phyloP scores from a whole-genome alignment of 2,888 invertebrate species.

The Troides aeacus region DNA sequence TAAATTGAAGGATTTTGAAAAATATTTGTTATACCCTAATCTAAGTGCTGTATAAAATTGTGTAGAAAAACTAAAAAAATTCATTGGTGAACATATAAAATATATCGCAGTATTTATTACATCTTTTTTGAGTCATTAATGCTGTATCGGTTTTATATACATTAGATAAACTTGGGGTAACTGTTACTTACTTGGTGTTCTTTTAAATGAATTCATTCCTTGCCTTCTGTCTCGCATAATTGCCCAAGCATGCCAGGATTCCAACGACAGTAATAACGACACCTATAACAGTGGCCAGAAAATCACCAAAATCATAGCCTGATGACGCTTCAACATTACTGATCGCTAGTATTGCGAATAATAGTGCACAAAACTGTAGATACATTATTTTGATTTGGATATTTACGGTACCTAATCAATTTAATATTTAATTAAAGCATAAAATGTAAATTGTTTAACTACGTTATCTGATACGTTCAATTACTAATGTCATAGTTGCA shows the following conservation, averaged over 20 bases:
- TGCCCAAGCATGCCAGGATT: conserved; percentile 84
- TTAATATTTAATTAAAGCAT: too few species aligned
- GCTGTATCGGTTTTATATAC: background rate
- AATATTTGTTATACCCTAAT: too few species aligned
- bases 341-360: conserved; percentile 61
- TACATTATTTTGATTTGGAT: conserved; percentile 49
- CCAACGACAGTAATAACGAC: conserved; percentile 80
- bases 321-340: conserved; percentile 73
- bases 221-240: conserved; percentile 83
- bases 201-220: conserved; percentile 72
- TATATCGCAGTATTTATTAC: too few species aligned
- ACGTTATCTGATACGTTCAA: too few species aligned
- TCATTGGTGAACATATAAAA: too few species aligned
- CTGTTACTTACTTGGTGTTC: background rate
- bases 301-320: conserved; percentile 84
- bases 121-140: background rate
- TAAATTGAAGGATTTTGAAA: too few species aligned
- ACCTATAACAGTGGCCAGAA: conserved; percentile 82
- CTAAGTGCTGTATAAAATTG: too few species aligned
- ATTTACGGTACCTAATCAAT: background rate
- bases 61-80: too few species aligned
- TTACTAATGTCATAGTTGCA: too few species aligned
- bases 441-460: too few species aligned
- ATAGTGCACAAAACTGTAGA: conserved; percentile 57
- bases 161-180: background rate